A percentile compares a stretch with the other conserved stretches of the same genome.
phyloP scores from a whole-genome alignment of 2,888 invertebrate species.

The Sycophila texana region DNA sequence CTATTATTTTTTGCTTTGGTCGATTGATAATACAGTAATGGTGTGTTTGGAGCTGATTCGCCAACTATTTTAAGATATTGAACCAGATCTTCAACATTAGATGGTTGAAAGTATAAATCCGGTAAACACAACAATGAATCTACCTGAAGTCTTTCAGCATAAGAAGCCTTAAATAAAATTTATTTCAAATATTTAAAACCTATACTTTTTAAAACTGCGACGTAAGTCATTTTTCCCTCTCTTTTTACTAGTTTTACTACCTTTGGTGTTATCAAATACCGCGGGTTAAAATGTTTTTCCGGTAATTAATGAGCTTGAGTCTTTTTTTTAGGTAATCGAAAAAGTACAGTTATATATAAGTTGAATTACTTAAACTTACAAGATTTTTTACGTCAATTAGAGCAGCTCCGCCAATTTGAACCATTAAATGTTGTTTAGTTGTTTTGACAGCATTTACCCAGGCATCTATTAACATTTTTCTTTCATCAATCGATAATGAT shows the following conservation, averaged over 20 bases:
- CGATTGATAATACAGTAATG: conserved; percentile 87
- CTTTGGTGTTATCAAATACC: too few species aligned
- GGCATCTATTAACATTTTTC: conserved; percentile 81
- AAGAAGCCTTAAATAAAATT: conserved; percentile 78
- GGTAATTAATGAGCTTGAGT: too few species aligned
- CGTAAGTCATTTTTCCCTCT: too few species aligned
- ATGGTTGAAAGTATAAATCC: conserved; percentile 86
- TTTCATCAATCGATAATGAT: conserved; percentile 81
- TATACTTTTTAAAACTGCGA: too few species aligned
- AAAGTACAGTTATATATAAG: too few species aligned
- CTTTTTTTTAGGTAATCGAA: too few species aligned
- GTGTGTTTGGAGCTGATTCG: conserved; percentile 84
- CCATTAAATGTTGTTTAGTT: conserved; percentile 80
- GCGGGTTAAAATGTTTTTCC: too few species aligned
- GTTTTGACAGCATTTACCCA: conserved; percentile 80
- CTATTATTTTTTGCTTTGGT: conserved; percentile 22
- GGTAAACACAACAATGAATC: conserved; percentile 85
- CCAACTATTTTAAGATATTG: conserved; percentile 82
- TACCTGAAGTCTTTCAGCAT: conserved; percentile 81
- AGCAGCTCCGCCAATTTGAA: conserved; percentile 85
- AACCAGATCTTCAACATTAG: conserved; percentile 79
- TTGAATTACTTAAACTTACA: conserved; percentile 73
- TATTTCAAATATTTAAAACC: too few species aligned
- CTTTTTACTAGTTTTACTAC: too few species aligned
- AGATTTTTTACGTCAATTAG: conserved; percentile 82